phyloP scores from a whole-genome alignment of 2,113 vertebrate genomes.

The Polyodon spathula region DNA sequence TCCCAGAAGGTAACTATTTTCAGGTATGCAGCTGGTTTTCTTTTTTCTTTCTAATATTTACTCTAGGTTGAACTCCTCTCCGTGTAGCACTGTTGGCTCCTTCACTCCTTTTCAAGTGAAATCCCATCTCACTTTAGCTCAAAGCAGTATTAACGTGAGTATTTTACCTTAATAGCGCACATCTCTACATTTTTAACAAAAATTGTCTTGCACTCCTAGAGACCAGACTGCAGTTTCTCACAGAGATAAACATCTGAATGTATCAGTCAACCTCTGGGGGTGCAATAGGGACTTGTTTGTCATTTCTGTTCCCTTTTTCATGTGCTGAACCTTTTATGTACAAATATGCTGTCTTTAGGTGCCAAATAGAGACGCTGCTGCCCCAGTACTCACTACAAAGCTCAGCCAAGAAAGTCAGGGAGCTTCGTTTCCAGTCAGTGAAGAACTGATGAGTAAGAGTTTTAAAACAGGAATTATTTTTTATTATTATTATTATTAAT shows the following conservation, averaged over 20 bases:
- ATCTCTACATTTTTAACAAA: background rate
- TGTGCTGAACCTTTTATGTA: background rate
- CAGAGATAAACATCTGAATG: no score
- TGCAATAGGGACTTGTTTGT: background rate
- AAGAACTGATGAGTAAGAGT: constrained; percentile 61
- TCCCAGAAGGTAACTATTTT: no score
- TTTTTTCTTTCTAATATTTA: constrained; percentile 1
- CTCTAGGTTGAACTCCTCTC: constrained; percentile 71
- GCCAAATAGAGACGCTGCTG: constrained; percentile 61
- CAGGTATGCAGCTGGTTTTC: no score
- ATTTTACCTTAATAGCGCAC: background rate
- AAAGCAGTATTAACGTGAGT: constrained; percentile 64
- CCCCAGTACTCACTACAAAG: constrained; percentile 55
- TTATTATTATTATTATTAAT: background rate
- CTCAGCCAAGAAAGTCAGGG: constrained; percentile 48
- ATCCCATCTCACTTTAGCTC: constrained; percentile 45
- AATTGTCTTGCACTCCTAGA: no score
- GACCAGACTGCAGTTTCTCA: no score
- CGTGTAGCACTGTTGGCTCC: constrained; percentile 66
- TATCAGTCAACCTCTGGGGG: background rate
- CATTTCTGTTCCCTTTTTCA: background rate
- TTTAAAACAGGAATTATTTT: background rate
- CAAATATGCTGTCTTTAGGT: constrained; percentile 45
- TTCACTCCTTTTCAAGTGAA: constrained; percentile 62
- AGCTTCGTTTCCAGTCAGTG: constrained; percentile 47